phyloP scores from a whole-genome alignment of 2,888 invertebrate species.

The Drosophila pegasa region DNA sequence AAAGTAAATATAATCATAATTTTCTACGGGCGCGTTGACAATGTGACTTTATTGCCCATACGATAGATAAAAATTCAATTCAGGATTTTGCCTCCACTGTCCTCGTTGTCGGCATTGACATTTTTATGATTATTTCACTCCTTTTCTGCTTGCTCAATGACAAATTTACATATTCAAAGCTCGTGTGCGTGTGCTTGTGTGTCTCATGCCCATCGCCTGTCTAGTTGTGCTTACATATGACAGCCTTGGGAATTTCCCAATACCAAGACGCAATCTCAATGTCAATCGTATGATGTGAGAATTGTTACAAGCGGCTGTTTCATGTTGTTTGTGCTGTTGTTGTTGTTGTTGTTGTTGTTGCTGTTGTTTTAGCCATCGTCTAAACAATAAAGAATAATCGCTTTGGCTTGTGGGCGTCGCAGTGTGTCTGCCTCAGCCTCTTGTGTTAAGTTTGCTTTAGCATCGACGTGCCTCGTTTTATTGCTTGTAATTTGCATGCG shows the following conservation, averaged over 20 bases:
- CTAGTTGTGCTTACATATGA: conserved; percentile 64
- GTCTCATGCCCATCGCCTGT: conserved; percentile 29
- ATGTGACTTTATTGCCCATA: conserved; percentile 80
- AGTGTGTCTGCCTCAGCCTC: conserved; percentile 20
- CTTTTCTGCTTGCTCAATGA: conserved; percentile 73
- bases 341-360: conserved; percentile 20
- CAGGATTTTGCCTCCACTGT: conserved; percentile 66
- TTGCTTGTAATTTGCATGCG: conserved; percentile 78
- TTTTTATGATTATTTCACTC: conserved; percentile 84
- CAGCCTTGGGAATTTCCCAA: conserved; percentile 79
- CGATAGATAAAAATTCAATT: conserved; percentile 84
- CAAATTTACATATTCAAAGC: conserved; percentile 77
- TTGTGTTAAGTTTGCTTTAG: conserved; percentile 71
- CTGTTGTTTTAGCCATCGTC: conserved; percentile 46
- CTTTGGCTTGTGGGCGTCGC: conserved; percentile 52
- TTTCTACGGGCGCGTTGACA: conserved; percentile 63
- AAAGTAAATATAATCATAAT: conserved; percentile 64
- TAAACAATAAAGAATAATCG: conserved; percentile 83
- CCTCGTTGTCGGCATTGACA: conserved; percentile 55
- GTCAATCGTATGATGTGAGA: conserved; percentile 84
- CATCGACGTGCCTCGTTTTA: conserved; percentile 74
- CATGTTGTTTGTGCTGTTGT: conserved; percentile 39
- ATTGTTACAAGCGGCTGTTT: conserved; percentile 75
- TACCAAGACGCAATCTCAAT: conserved; percentile 76
- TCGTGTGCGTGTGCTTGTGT: conserved; percentile 22